Evolutionary conservation across 2,888 invertebrate species (phyloP).

Genomic region (Abscondita cerata): DNA sequence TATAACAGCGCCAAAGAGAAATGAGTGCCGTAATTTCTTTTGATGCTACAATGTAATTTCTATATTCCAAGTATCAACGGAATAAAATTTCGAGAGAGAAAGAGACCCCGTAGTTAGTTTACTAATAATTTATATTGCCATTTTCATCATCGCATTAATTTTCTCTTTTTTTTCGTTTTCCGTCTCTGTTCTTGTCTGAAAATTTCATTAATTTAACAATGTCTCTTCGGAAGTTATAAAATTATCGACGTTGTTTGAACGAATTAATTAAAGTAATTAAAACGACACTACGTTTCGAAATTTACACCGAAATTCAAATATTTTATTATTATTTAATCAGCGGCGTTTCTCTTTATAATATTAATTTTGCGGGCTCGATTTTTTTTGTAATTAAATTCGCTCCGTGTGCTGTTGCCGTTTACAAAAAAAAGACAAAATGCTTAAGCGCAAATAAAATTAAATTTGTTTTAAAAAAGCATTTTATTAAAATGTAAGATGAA

Average conservation of each 20-base stretch:
- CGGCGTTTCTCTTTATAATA: too few relatives aligned
- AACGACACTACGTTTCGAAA: conserved; percentile 6
- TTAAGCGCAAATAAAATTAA: conserved; percentile 12
- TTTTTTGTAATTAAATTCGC: too few relatives aligned
- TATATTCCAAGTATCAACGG: conserved; percentile 55
- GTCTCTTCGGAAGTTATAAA: conserved; percentile 3
- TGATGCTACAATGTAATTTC: conserved; percentile 60
- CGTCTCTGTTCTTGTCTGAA: not conserved
- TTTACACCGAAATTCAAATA: conserved; percentile 6
- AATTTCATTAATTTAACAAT: conserved; percentile 9
- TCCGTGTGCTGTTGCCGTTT: too few relatives aligned
- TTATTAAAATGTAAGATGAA: conserved; percentile 41
- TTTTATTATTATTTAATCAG: too few relatives aligned
- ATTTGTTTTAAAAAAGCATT: conserved; percentile 11
- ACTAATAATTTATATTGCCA: conserved; percentile 19
- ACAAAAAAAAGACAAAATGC: too few relatives aligned
- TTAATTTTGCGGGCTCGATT: too few relatives aligned
- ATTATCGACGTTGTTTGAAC: conserved; percentile 9
- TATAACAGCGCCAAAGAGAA: conserved; percentile 58
- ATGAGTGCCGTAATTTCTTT: conserved; percentile 61
- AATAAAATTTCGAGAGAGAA: conserved; percentile 52
- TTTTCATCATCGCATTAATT: conserved; percentile 14
- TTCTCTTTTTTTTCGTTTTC: not conserved
- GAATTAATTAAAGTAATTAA: conserved; percentile 5
- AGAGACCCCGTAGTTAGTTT: conserved; percentile 15